Base-by-base conservation (phyloP, 2,113 vertebrate species). In the Etia nguti region DNA sequence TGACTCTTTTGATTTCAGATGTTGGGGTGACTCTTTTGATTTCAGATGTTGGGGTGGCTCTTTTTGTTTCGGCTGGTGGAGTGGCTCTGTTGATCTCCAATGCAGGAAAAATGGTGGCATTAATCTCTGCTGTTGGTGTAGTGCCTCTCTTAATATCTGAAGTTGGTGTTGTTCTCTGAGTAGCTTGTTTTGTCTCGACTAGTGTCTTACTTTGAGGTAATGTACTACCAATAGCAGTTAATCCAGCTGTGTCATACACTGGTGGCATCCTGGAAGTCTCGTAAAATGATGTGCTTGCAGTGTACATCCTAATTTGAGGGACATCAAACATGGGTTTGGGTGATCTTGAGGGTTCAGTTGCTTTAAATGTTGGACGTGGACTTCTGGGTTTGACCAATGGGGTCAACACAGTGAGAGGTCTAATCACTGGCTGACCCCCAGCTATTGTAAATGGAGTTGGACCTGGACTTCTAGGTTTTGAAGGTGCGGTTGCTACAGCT, bases 321-420 rank as follows among this genome's bases (percentile, higher is more conserved):
- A 96, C 95, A 31, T 97, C 97, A 94, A 96, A 96, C 95, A 97
- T 95, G 1, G 96, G 93, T 90, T 87, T 97, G 52, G 95, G 95
- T 3, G 94, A 93, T 95, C 86, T 96, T 24, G 92, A 92, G 55
- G 29, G 87, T 54, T 96, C 92, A 1, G 90, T 94, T 88, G 57
- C 85, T 15, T 85, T 94, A 59, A 86, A 94, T 13, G 38, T 91
- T 80, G 95, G 96, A 84, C 93, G 93, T 93, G 91, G 89, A 92
- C 94, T 92, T 90, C 43, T 89, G 18, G 86, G 86, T 89, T 93
- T 96, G 34, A 90, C 50, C 0, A 93, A 3, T 0, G 88, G 65
- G 5, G 89, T 93, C 77, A 96, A 82, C 83, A 96, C 93, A 16
- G 85, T 94, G 29, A 96, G 91, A 41, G 94, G 94, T 56, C 85